Evolutionary conservation across 1,140 invertebrate genomes (phyloP), one percentile per base, ranked within the genome.

Genomic region (Metaphire vulgaris): DNA sequence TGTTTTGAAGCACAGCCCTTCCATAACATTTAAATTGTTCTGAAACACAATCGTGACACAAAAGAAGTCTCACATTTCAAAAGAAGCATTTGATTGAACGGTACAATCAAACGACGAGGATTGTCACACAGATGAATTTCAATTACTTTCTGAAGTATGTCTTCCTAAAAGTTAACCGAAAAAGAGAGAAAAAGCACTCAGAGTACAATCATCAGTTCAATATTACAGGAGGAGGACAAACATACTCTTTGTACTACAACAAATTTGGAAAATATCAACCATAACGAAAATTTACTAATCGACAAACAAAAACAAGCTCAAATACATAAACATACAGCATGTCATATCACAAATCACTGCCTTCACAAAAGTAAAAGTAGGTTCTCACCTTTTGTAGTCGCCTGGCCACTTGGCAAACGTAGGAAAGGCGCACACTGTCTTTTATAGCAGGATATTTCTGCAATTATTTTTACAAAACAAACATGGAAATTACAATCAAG

Each of bases 111-210:
- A n/a, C 70, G 32, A 32, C 70, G 70, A 33, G 21, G 32, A 33
- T 32, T 0, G 21, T 32, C 26, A 33, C 31, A 32, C 12, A 28
- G 32, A 6, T 21, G 16, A n/a, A 32, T n/a, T 32, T 72, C 70
- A 34, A 72, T 26, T 14, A 72, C 32, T 34, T 72, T 72, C 28
- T 72, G 26, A 32, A 72, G 30, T 2, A 72, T 26, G 26, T 29
- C 70, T 32, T 72, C 70, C 70, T 72, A 33, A 29, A 72, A 32
- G 68, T 32, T 31, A 26, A 69, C 14, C 33, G 32, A 30, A 32
- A 15, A 72, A 32, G 30, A 72, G 32, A 72, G 29, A 72, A 2
- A 26, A n/a, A 33, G 1, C 26, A n/a, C 1, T 34, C 26, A 71
- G 33, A n/a, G 41, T 32, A 26, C 26, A 33, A 32, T 56, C 21